Evolutionary conservation across 2,888 invertebrate genomes (phyloP).

Genomic region (Andricus quercusramuli): DNA sequence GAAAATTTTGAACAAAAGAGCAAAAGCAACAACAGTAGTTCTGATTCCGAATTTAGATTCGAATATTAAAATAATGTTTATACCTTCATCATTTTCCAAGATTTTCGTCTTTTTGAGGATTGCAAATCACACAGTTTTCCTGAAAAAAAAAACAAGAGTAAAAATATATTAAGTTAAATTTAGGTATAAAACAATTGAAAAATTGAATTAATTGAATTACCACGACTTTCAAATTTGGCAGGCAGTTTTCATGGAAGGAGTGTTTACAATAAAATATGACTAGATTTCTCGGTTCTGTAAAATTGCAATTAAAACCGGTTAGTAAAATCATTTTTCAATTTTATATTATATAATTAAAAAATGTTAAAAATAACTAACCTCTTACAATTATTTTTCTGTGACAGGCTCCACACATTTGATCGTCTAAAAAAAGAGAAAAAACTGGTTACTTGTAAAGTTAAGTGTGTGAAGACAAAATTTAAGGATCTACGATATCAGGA

Average conservation of each 20-base stretch:
- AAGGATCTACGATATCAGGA: background rate
- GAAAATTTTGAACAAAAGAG: conserved; percentile 23
- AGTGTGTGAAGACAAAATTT: background rate
- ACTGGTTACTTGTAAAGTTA: conserved; percentile 43
- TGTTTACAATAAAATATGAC: conserved; percentile 94
- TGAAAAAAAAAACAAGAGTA: conserved; percentile 66
- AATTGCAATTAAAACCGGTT: conserved; percentile 39
- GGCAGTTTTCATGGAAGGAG: conserved; percentile 92
- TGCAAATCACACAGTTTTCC: conserved; percentile 81
- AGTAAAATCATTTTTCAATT: no score
- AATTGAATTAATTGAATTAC: conserved; percentile 56
- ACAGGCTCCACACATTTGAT: conserved; percentile 89
- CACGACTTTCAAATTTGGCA: conserved; percentile 80
- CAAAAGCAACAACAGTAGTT: background rate
- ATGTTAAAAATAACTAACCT: conserved; percentile 77
- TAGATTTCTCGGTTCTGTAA: conserved; percentile 86
- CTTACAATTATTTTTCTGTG: conserved; percentile 87
- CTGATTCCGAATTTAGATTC: background rate
- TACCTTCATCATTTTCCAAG: conserved; percentile 65
- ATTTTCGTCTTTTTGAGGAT: conserved; percentile 74
- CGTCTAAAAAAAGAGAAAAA: conserved; percentile 80
- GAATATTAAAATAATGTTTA: background rate
- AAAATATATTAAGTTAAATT: background rate
- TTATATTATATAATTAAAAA: background rate
- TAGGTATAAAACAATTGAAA: conserved; percentile 35